Evolutionary conservation across 2,888 invertebrate species (phyloP), one percentile per base, ranked within the genome.

Genomic region (Lasioglossum marginatum): DNA sequence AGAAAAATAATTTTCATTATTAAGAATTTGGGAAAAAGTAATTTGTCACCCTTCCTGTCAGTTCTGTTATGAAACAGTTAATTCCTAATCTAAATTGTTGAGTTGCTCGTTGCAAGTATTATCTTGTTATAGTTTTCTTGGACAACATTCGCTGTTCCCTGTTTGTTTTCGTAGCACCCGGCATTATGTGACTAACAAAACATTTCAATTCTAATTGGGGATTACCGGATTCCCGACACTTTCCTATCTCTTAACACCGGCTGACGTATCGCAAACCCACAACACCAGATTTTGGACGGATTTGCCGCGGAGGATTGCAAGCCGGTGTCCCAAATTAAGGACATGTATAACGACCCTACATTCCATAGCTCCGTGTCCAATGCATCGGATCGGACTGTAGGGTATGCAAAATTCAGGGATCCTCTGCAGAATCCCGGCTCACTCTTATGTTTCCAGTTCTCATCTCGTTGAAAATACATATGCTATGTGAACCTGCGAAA

Each of bases 231-330:
- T 12, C 5, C 37, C 37, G 40, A 34, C 37, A 37, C 37, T 37
- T 68, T 68, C 37, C 68, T 23, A 37, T 37, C 68, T 68, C 68
- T 68, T 68, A 68, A 37, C 37, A 40, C 23, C 23, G 37, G 37
- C 68, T 37, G 68, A 68, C 68, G 68, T 40, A 68, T 40, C 37
- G 37, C 34, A 37, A 68, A 37, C 37, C 68, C 68, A 14, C 68
- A 68, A 68, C 68, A 68, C 68, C 68, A 68, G 68, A 68, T 68
- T 68, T 68, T 40, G 68, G 40, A 68, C 68, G 68, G 68, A 68
- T 68, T 68, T 68, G 23, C 34, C 6, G 66, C 4, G 23, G 68
- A 68, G 40, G 14, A 68, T 68, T 68, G 68, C 68, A 37, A n/a
- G 37, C 68, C 68, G 68, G 37, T 68, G 68, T 40, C 68, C 68